Conservation (phyloP, 2,797 vertebrate genomes). For the Eptatretus atami region DNA sequence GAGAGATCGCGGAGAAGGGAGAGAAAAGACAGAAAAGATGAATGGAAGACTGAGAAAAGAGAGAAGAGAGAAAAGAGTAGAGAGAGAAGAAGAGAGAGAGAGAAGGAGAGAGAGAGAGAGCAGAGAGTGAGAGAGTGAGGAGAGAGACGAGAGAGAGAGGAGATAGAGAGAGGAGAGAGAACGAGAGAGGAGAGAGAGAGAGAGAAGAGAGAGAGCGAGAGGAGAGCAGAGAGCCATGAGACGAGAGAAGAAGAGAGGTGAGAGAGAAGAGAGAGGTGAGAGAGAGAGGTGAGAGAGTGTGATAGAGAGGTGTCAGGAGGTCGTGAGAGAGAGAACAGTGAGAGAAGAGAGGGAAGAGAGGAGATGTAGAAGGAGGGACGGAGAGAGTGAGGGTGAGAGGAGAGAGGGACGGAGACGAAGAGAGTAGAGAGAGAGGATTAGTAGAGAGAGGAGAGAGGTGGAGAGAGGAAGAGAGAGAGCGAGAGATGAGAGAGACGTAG, state of each 20-base stretch:
- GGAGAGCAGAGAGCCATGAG: fast-evolving
- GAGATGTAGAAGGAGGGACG: not conserved
- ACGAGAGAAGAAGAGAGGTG: not conserved
- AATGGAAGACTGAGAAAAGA: not conserved
- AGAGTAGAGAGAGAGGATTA: not conserved
- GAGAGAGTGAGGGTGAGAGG: too few species aligned
- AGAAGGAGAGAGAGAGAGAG: not conserved
- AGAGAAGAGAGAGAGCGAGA: not conserved
- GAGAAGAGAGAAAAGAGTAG: not conserved
- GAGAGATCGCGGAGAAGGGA: not conserved
- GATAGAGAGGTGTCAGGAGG: not conserved
- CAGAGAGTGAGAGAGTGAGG: not conserved
- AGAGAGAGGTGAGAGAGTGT: not conserved
- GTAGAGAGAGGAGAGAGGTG: not conserved
- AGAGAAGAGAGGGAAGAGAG: not conserved
- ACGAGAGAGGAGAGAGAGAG: not conserved
- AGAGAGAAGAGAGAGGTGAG: not conserved
- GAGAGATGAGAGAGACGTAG: too few species aligned
- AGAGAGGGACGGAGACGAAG: not conserved
- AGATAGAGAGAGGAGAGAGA: not conserved
- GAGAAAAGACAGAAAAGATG: not conserved
- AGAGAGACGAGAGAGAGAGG: not conserved
- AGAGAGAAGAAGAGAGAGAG: not conserved
- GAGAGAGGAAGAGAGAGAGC: not conserved
- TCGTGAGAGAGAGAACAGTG: not conserved